These are phyloP conservation scores for Australoheros facetus DNA, from an alignment of 2,797 vertebrate species.

Conservation along the genomic window DNA sequence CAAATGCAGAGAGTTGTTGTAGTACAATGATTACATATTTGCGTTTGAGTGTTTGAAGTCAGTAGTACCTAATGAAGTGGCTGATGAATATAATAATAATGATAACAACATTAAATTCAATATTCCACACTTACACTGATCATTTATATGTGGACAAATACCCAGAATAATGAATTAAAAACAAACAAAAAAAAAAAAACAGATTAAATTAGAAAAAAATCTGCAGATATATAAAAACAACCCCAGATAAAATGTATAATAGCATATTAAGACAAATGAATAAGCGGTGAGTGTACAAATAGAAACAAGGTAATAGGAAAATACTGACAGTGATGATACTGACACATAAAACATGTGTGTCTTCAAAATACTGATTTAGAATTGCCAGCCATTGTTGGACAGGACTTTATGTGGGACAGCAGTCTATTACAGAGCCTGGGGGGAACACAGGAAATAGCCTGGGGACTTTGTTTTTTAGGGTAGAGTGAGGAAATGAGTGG, in stretches of 20 bases:
- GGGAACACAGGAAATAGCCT: not conserved
- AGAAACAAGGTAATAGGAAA: not conserved
- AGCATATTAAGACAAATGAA: not conserved
- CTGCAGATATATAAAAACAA: too few species aligned
- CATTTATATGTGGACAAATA: not conserved
- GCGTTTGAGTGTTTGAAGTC: fast-evolving
- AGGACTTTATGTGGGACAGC: too few species aligned
- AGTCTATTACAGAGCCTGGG: not conserved
- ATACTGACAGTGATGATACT: not conserved
- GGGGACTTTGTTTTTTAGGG: too few species aligned
- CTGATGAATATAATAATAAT: not conserved
- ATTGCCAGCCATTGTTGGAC: not conserved
- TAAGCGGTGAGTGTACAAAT: not conserved
- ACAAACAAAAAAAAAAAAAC: too few species aligned
- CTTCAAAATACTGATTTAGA: not conserved
- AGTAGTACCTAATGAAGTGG: not conserved
- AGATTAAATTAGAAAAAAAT: not conserved
- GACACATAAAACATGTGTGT: not conserved
- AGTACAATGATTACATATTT: not conserved
- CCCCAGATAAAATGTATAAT: not conserved
- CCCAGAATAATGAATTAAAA: not conserved
- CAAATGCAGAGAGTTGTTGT: not conserved
- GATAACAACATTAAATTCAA: not conserved
- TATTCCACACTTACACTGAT: not conserved
- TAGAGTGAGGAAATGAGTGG: not conserved